Evolutionary conservation across 37 sponge, comb jelly and placozoan genomes (phyloP).

Genomic region (Oopsacas minuta): DNA sequence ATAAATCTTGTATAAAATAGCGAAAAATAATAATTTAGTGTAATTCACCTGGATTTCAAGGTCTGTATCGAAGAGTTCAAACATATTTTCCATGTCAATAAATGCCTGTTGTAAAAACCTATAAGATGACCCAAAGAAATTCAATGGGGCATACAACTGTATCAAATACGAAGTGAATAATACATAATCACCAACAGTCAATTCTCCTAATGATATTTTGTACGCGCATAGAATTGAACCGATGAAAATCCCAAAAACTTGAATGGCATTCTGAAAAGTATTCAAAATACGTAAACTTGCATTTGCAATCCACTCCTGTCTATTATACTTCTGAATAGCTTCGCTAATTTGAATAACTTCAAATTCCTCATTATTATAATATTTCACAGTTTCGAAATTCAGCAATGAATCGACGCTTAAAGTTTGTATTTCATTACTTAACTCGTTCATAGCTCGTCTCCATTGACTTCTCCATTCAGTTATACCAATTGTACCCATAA

Average conservation of each 20-base stretch:
- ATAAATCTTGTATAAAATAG: not conserved
- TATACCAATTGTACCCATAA: conserved; percentile 74
- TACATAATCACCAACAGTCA: conserved; percentile 89
- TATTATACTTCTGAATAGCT: conserved; percentile 55
- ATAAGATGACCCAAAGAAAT: conserved; percentile 94
- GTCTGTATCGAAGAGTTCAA: conserved; percentile 73
- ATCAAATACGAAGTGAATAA: conserved; percentile 90
- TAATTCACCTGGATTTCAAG: conserved; percentile 54
- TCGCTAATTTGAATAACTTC: conserved; percentile 60
- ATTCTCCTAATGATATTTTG: conserved; percentile 54
- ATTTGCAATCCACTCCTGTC: conserved; percentile 56
- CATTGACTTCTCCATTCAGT: conserved; percentile 83
- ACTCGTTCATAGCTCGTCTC: conserved; percentile 81
- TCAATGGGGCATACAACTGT: conserved; percentile 89
- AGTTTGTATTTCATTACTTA: conserved; percentile 61
- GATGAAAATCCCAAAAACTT: conserved; percentile 54
- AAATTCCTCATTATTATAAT: conserved; percentile 79
- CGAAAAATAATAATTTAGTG: not conserved
- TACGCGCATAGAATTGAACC: conserved; percentile 87
- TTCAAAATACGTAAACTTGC: conserved; percentile 59
- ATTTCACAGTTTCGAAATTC: conserved; percentile 99
- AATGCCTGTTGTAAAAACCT: conserved; percentile 88
- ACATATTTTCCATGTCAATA: conserved; percentile 99
- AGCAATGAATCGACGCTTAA: conserved; percentile 89
- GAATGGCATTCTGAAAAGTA: conserved; percentile 67